Evolutionary conservation across 2,888 invertebrate species (phyloP), one percentile per base, ranked within the genome.

Genomic region (Megalurothrips usitatus): DNA sequence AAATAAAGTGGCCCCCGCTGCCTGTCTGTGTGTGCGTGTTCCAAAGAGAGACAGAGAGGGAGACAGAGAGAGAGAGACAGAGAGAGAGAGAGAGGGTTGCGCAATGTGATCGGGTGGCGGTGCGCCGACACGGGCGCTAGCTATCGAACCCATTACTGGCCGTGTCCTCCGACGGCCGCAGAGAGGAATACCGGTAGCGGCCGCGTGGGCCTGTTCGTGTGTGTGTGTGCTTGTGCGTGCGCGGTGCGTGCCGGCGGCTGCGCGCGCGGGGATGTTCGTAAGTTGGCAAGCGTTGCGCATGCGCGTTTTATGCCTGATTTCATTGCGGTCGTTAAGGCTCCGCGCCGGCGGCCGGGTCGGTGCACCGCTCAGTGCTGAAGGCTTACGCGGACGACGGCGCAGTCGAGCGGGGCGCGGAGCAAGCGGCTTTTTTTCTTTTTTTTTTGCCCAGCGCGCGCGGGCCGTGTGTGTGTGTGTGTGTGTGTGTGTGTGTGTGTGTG

Each of bases 241-340:
- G n/a, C 23, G 68, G 68, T 68, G 68, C 11, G 68, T 68, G 68
- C 23, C 9, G 12, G 68, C 12, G 68, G 11, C 10, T 12, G 68
- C 68, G 10, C 26, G 68, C 68, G 68, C 68, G 68, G 23, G 68
- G 11, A 26, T 26, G 68, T 23, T 26, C 68, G 68, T 26, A 1
- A 58, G 58, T 58, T 58, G 58, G 58, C 58, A 14, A 43, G 68
- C 26, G 10, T 75, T 75, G 68, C 68, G 68, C 26, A 75, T 75
- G 68, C 68, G 68, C 68, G 68, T 75, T 75, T 75, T 75, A 75
- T 75, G 68, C 68, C 26, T 26, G 68, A 75, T 75, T 75, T 75
- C 26, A 75, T 75, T 75, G 68, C 68, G 19, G 68, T 75, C 68
- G 68, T 75, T 26, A 43, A 26, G 68, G 23, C 68, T 58, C 14